Evolutionary conservation across 2,113 vertebrate species (phyloP), one percentile per base, ranked within the genome.

Genomic region (Eclectus roratus): DNA sequence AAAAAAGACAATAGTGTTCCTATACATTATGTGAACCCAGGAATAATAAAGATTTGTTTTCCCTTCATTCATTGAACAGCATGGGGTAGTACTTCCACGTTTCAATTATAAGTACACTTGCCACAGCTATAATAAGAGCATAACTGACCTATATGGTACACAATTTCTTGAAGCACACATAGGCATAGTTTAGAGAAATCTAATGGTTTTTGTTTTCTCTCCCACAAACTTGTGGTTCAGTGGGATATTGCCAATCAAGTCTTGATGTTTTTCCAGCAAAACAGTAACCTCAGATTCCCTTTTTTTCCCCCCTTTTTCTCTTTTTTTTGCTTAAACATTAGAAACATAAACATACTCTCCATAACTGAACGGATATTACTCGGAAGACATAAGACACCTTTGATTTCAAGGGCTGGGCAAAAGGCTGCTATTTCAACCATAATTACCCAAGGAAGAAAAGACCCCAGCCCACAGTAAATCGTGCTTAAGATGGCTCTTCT

Each of bases 171-270:
- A 97, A 97, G 96, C 31, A 61, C 65, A 10, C 89, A 96, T 70
- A 97, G 90, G 93, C 86, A 93, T 11, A 91, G 95, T 94, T 97
- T 94, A 95, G 80, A 95, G 97, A 97, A 98, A 97, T 56, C 89
- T 93, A 93, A 71, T 66, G 93, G 91, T 89, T 98, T 98, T 97
- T 96, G 96, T 94, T 96, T 93, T 97, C 96, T 97, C 90, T 91
- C 95, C 89, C 97, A 95, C 93, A 94, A 97, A 97, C 89, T 94
- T 98, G 97, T 92, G 97, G 97, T 97, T 96, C 96, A 93, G 97
- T 6, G 93, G 96, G 97, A 96, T 94, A 97, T 97, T 98, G 97
- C 97, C 97, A 97, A 97, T 97, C 92, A 87, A 97, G 65, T 64
- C 87, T 97, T 98, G 97, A 97, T 94, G 97, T 97, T 91, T 92